These are phyloP conservation scores for Callyntrura sp. DNA, from an alignment of 2,888 invertebrate genomes.

Conservation along the genomic window DNA sequence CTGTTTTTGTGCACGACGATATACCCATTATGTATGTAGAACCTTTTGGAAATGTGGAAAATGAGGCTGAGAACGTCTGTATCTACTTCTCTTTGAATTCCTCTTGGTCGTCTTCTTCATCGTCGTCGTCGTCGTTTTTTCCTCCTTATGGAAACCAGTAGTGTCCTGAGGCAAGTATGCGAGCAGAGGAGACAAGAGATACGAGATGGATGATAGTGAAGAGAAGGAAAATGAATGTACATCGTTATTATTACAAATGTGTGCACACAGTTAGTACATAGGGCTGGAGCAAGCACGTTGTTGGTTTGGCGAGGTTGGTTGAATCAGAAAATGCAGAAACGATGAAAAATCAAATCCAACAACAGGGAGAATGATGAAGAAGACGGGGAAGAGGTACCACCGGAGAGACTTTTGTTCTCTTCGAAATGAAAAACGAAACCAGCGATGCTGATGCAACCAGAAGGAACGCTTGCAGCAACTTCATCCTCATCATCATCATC, in stretches of 20 bases:
- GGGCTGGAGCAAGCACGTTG: no score
- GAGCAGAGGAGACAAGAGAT: constrained; percentile 24
- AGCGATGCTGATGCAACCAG: constrained; percentile 31
- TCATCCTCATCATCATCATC: neutral
- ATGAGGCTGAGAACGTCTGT: constrained; percentile 24
- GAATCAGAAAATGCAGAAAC: neutral
- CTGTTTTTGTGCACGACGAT: neutral
- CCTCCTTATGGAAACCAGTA: constrained; percentile 72
- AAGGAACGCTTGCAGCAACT: constrained; percentile 45
- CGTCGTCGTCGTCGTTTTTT: constrained; percentile 15
- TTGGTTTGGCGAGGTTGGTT: constrained; percentile 8
- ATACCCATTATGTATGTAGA: no score
- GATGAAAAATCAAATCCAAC: constrained; percentile 21
- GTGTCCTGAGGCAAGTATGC: constrained; percentile 70
- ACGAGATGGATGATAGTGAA: neutral
- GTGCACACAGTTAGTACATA: neutral
- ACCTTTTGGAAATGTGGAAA: neutral
- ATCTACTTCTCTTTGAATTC: neutral
- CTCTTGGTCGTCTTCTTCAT: no score
- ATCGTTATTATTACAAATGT: constrained; percentile 8
- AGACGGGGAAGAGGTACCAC: neutral
- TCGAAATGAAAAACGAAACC: constrained; percentile 50
- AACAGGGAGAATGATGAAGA: neutral
- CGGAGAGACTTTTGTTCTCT: neutral
- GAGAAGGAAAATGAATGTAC: neutral